A percentile compares a stretch with the other conserved stretches of the same genome.
Conservation (phyloP, 2,888 invertebrate genomes). For the Biston betularia region DNA sequence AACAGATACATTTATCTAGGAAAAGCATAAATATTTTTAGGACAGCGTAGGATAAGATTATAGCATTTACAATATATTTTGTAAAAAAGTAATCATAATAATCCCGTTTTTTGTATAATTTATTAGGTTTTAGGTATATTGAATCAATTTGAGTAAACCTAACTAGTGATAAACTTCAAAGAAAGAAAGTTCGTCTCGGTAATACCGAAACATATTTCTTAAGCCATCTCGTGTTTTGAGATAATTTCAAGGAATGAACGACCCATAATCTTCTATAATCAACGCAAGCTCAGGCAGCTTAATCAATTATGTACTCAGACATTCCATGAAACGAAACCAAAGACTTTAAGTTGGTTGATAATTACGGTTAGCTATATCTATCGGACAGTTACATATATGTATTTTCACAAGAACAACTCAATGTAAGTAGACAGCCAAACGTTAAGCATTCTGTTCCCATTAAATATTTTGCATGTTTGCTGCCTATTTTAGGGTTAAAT, state of each 20-base stretch:
- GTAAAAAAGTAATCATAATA: too few relatives aligned
- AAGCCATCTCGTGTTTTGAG: slow-evolving; percentile 40
- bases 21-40: background rate
- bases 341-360: slow-evolving; percentile 39
- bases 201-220: background rate
- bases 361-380: background rate
- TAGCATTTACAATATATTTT: background rate
- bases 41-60: background rate
- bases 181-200: background rate
- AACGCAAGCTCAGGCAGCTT: slow-evolving; percentile 56
- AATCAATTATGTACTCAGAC: slow-evolving; percentile 54
- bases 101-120: too few relatives aligned
- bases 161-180: background rate
- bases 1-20: background rate
- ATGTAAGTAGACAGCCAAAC: too few relatives aligned
- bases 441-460: too few relatives aligned
- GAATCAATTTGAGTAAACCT: background rate
- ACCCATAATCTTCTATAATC: slow-evolving; percentile 70
- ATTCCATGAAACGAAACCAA: slow-evolving; percentile 29
- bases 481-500: too few relatives aligned
- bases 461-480: too few relatives aligned
- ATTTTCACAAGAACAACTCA: too few relatives aligned
- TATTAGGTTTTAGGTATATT: too few relatives aligned
- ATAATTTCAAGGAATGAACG: slow-evolving; percentile 48
- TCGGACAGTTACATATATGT: too few relatives aligned